These are phyloP conservation scores for Cherax destructor DNA, from an alignment of 1,140 invertebrate species.

Conservation along the genomic window DNA sequence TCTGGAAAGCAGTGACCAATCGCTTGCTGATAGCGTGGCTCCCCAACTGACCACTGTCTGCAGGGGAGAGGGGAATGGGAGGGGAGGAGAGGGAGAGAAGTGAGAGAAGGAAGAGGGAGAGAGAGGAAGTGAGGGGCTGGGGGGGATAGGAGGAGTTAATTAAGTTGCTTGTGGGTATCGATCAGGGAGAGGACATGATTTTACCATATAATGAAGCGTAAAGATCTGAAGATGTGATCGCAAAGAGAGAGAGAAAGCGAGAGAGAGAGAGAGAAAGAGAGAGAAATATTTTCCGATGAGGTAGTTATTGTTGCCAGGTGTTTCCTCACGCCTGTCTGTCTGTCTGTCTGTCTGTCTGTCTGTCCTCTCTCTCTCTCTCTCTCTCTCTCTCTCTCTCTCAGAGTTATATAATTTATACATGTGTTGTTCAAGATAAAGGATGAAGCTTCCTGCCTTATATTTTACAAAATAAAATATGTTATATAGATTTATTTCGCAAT, in stretches of 20 bases:
- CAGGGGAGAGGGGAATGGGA: background rate
- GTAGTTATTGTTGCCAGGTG: background rate
- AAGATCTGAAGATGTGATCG: constrained; percentile 46
- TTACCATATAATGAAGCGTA: constrained; percentile 50
- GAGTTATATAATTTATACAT: too few relatives aligned
- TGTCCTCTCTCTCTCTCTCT: background rate
- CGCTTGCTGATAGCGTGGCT: background rate
- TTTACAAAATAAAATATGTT: too few relatives aligned
- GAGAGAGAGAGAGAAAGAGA: too few relatives aligned
- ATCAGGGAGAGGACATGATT: constrained; percentile 39
- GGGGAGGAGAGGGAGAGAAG: background rate
- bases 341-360: too few relatives aligned
- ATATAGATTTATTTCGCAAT: too few relatives aligned
- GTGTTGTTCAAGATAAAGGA: too few relatives aligned
- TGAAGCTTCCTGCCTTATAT: too few relatives aligned
- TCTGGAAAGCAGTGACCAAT: background rate
- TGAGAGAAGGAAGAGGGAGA: background rate
- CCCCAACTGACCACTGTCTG: constrained; percentile 33
- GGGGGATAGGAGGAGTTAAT: background rate
- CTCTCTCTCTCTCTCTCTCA: constrained; percentile 32
- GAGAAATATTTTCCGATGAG: too few relatives aligned
- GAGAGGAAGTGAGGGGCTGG: background rate
- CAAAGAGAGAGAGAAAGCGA: background rate
- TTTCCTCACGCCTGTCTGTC: background rate
- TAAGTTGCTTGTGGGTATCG: constrained; percentile 31